phyloP scores from a whole-genome alignment of 1,140 invertebrate species.

The Triops cancriformis region DNA sequence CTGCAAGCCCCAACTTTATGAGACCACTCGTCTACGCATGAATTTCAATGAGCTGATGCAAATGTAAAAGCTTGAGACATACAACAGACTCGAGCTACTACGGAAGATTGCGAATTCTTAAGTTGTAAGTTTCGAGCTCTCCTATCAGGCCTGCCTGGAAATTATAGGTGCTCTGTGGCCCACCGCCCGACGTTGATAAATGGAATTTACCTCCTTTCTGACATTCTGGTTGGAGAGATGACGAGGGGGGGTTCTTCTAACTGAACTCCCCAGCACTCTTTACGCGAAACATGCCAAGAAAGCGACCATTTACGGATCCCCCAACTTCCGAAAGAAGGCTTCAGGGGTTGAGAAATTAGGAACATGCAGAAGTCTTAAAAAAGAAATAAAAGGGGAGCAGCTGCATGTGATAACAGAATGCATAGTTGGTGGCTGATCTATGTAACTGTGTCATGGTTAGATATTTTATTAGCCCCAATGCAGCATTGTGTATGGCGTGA shows the following conservation, averaged over 20 bases:
- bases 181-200: neutral
- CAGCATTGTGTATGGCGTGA: neutral
- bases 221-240: slow-evolving; percentile 8
- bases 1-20: neutral
- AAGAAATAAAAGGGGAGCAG: neutral
- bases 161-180: neutral
- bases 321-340: neutral
- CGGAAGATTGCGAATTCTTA: neutral
- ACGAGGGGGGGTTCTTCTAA: neutral
- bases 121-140: neutral
- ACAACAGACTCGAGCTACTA: neutral
- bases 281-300: neutral
- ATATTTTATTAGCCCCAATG: neutral
- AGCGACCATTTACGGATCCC: neutral
- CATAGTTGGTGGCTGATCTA: neutral
- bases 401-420: neutral
- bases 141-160: neutral
- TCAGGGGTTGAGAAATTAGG: neutral
- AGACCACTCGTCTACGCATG: slow-evolving; percentile 5
- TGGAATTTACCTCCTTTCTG: neutral
- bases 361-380: neutral
- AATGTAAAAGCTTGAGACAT: slow-evolving; percentile 1
- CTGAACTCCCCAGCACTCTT: neutral
- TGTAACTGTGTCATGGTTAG: neutral
- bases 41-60: slow-evolving; percentile 10